These are phyloP conservation scores for Diorhabda sublineata DNA, from an alignment of 1,140 invertebrate genomes.

Conservation along the genomic window DNA sequence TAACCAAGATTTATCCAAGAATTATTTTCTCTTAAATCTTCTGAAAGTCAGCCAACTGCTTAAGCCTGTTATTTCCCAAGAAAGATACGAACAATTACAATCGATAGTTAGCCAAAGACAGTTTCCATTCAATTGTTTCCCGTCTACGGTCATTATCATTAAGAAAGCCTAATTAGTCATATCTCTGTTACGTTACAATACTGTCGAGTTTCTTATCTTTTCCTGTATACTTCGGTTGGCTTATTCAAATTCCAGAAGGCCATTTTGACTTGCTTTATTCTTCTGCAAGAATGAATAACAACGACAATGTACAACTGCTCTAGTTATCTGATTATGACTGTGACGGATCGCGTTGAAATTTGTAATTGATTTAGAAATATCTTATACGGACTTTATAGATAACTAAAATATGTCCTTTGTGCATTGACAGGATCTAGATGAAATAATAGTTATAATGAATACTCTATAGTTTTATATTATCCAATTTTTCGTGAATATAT, in stretches of 20 bases:
- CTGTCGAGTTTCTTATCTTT: background rate
- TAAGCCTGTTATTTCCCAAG: slow-evolving; percentile 2
- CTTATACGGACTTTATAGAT: too few species aligned
- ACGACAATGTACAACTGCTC: background rate
- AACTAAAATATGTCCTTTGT: too few species aligned
- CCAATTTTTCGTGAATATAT: too few species aligned
- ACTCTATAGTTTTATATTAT: too few species aligned
- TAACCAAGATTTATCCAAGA: background rate
- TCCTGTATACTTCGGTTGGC: background rate
- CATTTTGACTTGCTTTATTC: background rate
- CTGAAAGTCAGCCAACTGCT: background rate
- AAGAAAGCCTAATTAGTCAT: background rate
- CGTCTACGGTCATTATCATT: slow-evolving; percentile 1
- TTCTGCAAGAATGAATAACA: background rate
- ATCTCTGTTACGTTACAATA: background rate
- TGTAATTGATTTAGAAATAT: background rate
- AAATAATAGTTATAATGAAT: too few species aligned
- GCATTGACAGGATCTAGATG: too few species aligned
- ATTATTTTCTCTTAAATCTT: background rate
- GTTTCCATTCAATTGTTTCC: background rate
- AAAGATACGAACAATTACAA: background rate
- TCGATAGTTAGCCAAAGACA: background rate
- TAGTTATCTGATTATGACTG: background rate
- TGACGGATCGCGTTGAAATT: background rate
- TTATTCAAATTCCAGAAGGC: background rate